phyloP scores from a whole-genome alignment of 2,113 vertebrate species.

The Steatornis caripensis region DNA sequence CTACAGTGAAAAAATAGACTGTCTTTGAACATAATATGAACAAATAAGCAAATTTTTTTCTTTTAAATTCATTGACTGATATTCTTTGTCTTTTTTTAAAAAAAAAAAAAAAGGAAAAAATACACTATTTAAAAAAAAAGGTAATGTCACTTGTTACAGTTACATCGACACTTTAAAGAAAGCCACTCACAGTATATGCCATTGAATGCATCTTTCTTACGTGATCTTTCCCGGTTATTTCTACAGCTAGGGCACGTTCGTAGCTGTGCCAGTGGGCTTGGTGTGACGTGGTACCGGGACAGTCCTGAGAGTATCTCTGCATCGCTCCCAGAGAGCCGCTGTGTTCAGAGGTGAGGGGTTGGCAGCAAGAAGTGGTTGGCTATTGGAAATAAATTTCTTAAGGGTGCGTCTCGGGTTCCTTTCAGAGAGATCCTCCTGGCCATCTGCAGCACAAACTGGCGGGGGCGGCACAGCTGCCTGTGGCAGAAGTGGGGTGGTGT shows the following conservation, averaged over 20 bases:
- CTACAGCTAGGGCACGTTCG: neutral
- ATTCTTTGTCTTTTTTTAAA: constrained; percentile 44
- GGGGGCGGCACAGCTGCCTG: neutral
- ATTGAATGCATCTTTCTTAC: neutral
- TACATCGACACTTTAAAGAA: constrained; percentile 67
- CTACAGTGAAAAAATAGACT: constrained; percentile 97
- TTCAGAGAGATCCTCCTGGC: neutral
- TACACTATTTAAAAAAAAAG: constrained; percentile 72
- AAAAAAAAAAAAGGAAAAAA: constrained; percentile 68
- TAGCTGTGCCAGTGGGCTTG: neutral
- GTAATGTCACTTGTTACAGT: constrained; percentile 73
- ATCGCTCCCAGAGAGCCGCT: neutral
- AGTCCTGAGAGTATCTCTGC: neutral
- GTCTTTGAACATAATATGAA: constrained; percentile 92
- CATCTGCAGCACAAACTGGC: neutral
- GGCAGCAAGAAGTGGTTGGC: neutral
- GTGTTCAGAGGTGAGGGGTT: neutral
- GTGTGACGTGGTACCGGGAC: neutral
- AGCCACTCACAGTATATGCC: constrained; percentile 46
- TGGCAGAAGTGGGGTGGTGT: neutral
- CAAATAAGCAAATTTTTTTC: constrained; percentile 81
- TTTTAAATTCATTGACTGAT: constrained; percentile 65
- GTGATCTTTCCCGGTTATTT: neutral
- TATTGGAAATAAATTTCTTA: fast-evolving
- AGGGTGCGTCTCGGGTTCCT: neutral